A percentile compares a stretch with the other conserved stretches of the same genome.
Evolutionary conservation across 2,888 invertebrate genomes (phyloP).

Genomic region (Drosophila atripex): DNA sequence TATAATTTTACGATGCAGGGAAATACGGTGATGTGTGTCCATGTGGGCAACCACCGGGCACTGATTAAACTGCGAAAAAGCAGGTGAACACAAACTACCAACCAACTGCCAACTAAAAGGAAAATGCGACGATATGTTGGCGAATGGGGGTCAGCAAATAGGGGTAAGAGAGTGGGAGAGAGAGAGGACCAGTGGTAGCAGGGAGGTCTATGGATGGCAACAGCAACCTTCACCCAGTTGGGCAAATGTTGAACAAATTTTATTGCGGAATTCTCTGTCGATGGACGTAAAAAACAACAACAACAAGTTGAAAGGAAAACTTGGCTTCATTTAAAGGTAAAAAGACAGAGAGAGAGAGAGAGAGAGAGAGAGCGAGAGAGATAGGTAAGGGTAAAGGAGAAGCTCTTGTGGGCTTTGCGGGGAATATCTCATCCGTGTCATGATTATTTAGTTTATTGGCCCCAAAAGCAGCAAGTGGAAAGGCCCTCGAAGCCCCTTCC

Average conservation of each 20-base stretch:
- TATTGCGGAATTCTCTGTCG: constrained; percentile 57
- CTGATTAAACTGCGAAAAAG: constrained; percentile 8
- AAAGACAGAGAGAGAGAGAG: neutral
- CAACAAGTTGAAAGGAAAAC: constrained; percentile 19
- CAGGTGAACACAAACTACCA: constrained; percentile 9
- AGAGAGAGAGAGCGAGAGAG: neutral
- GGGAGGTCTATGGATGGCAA: neutral
- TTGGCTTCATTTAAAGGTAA: constrained; percentile 25
- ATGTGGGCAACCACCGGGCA: neutral
- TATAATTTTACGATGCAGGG: neutral
- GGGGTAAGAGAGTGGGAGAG: neutral
- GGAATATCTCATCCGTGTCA: constrained; percentile 36
- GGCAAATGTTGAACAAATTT: constrained; percentile 47
- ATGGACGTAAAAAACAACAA: constrained; percentile 19
- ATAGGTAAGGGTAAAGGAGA: neutral
- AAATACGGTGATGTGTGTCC: too few relatives aligned
- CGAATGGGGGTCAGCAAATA: neutral
- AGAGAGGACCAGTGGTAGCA: neutral
- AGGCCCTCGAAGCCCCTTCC: constrained; percentile 1
- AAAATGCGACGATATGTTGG: constrained; percentile 16
- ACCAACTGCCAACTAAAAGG: constrained; percentile 16
- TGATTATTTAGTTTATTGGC: constrained; percentile 48
- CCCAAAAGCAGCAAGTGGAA: constrained; percentile 14
- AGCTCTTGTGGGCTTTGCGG: constrained; percentile 3
- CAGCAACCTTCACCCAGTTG: constrained; percentile 74